Conservation (phyloP, 2,113 vertebrate species). For the Pseudorasbora parva region DNA sequence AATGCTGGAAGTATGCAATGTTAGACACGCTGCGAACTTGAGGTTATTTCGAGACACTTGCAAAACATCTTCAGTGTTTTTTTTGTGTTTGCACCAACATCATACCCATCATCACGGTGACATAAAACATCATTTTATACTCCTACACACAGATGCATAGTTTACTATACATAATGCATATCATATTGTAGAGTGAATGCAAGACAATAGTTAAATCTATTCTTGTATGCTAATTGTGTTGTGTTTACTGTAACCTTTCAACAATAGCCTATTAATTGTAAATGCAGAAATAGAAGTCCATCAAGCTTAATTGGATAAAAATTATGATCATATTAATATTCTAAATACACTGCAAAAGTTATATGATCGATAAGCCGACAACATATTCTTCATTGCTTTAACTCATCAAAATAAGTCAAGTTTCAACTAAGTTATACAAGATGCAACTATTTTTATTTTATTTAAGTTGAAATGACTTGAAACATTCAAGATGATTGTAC, state of each 20-base stretch:
- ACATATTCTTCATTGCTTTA: too few relatives aligned
- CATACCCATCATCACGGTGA: neutral
- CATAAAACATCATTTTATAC: neutral
- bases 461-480: too few relatives aligned
- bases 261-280: neutral
- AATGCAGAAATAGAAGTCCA: neutral
- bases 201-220: slow-evolving; percentile 1
- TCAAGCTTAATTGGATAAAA: neutral
- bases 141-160: neutral
- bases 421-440: too few relatives aligned
- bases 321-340: neutral
- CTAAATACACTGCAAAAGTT: neutral
- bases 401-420: too few relatives aligned
- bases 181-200: neutral
- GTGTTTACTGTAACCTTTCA: slow-evolving; percentile 16
- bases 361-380: too few relatives aligned
- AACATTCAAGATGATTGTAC: too few relatives aligned
- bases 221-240: neutral
- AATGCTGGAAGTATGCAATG: neutral
- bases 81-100: neutral
- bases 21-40: neutral
- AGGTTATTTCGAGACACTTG: slow-evolving; percentile 21
- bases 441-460: too few relatives aligned
- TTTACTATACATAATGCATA: neutral
- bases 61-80: neutral